Evolutionary conservation across 2,888 invertebrate species (phyloP), one percentile per base, ranked within the genome.

Genomic region (Blastobasis adustella): DNA sequence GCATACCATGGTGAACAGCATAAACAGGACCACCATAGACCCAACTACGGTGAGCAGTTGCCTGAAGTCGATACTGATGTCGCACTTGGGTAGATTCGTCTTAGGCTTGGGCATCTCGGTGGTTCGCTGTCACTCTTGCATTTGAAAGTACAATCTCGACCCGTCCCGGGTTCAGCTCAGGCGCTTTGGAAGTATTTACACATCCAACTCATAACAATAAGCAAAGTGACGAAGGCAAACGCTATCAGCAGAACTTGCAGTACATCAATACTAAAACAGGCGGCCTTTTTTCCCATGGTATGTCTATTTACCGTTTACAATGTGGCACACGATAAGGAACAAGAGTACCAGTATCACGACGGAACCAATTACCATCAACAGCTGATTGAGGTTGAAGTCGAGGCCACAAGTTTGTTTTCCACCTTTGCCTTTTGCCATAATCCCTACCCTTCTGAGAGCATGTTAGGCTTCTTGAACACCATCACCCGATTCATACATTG

Each of bases 171-270:
- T 23, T 49, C 6, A 42, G 4, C 37, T 36, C 53, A 70, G 0
- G 61, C 51, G 4, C 69, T 62, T 58, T 76, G 74, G 44, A 77
- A 77, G 47, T 78, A 79, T 52, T 79, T 82, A 60, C 80, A 82
- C 76, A 84, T 77, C 77, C 79, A 84, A 38, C 71, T 82, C 68
- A 82, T 71, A 0, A 82, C 69, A 3, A 82, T 60, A 0, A 82
- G 65, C 0, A 84, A 51, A 0, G 76, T 75, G 0, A 82, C 75
- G 40, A 83, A 83, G 0, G 81, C 79, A 8, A 83, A 73, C 0
- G 79, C 75, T 0, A 82, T 75, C 0, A 82, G 49, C 0, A 81
- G 10, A 0, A 83, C 45, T 66, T 82, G 80, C 0, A 79, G 46
- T 0, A 79, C 23, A 41, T 82, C 81, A 1, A 82, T 49, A 37